Base-by-base conservation (phyloP, 2,888 invertebrate genomes). In the Cephalotes varians region DNA sequence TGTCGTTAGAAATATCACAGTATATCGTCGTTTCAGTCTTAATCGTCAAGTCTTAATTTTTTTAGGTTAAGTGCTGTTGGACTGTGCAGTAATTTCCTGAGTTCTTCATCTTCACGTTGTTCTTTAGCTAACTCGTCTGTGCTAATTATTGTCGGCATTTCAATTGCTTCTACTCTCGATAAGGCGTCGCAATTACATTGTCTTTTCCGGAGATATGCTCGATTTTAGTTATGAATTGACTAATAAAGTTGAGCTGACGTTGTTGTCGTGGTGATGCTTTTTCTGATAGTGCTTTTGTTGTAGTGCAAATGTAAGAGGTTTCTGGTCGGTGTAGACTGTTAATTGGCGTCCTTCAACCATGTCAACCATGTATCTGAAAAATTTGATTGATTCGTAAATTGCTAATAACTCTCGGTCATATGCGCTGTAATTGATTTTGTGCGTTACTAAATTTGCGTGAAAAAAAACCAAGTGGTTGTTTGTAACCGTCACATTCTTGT, bases 371-470 rank as follows among this genome's bases (percentile, higher is more conserved):
- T 60, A n/a, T 0, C 58, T 9, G 9, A 73, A 73, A 6, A 7
- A 73, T 37, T 85, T 76, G 1, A 79, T 15, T 3, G 65, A n/a
- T n/a, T 21, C 3, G 34, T 62, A 62, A 21, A 64, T 40, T 25
- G 40, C 37, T 0, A 25, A 2, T 6, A 64, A 6, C 1, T 64
- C 40, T 5, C 62, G 62, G 6, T 64, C 62, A 2, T 64, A 64
- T 0, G 40, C 5, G 10, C 21, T 21, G 12, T n/a, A 40, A 64
- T 1, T 37, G n/a, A n/a, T 60, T 1, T 1, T 34, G 3, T 44
- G 44, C 2, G 44, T 15, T 44, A 0, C 3, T 1, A 3, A 44
- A 4, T 15, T 44, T 44, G 15, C 4, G 15, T 2, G 44, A 44
- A 4, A 15, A 44, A 4, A 44, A 44, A 15, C 4, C 44, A 0